Evolutionary conservation across 92 coral and sea anemone genomes (phyloP).

Genomic region (Ricordea florida): DNA sequence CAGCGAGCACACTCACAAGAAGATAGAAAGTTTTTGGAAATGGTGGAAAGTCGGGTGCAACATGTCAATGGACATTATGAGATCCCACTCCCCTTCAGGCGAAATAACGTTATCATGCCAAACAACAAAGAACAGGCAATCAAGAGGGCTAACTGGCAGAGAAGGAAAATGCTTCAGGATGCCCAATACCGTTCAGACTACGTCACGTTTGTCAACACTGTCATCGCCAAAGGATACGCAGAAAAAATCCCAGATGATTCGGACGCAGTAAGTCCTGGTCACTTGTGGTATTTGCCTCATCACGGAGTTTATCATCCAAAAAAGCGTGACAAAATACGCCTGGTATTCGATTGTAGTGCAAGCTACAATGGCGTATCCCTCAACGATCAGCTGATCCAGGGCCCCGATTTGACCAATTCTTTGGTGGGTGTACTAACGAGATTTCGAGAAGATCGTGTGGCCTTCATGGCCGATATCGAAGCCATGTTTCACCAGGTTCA

Average conservation of each 20-base stretch:
- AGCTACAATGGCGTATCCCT: conserved; percentile 41
- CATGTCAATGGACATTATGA: conserved; percentile 55
- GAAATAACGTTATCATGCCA: conserved; percentile 40
- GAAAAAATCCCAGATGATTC: conserved; percentile 17
- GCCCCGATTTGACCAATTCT: conserved; percentile 49
- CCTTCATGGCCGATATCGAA: conserved; percentile 18
- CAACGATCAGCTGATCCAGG: conserved; percentile 42
- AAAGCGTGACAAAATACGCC: conserved; percentile 39
- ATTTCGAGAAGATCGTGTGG: conserved; percentile 36
- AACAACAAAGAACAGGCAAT: conserved; percentile 53
- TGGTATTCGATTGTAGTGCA: conserved; percentile 56
- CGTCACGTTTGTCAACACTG: conserved; percentile 34
- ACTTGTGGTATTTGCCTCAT: conserved; percentile 12
- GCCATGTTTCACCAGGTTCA: conserved; percentile 5
- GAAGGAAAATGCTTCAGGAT: conserved; percentile 41
- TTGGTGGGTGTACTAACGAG: conserved; percentile 36
- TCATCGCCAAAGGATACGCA: conserved; percentile 60
- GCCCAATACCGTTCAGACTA: conserved; percentile 43
- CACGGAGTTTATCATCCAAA: conserved; percentile 3
- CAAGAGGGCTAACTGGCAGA: conserved; percentile 56
- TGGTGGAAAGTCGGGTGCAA: conserved; percentile 20
- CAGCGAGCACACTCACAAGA: conserved; percentile 62
- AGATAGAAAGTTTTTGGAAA: conserved; percentile 47
- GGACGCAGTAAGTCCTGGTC: too few species aligned
- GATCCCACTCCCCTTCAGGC: conserved; percentile 66